Percentiles rank a stretch among this genome's conserved stretches.
phyloP scores from a whole-genome alignment of 2,113 vertebrate species.

The human (Homo sapiens) region DNA sequence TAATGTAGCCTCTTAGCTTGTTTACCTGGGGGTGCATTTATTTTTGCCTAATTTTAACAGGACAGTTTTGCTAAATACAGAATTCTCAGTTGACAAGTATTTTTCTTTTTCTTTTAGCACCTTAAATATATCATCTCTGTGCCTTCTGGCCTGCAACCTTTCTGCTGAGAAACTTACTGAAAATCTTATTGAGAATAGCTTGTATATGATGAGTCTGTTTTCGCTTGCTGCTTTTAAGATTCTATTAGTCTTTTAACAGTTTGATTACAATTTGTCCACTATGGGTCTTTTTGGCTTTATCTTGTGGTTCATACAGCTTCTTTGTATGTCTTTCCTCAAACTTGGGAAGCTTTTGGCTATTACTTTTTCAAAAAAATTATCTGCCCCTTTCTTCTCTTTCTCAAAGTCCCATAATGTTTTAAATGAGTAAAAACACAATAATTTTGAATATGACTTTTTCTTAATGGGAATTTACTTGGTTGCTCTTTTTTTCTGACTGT shows the following conservation, averaged over 20 bases:
- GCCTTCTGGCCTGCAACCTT: background rate
- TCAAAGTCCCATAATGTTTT: background rate
- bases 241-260: background rate
- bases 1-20: background rate
- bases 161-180: background rate
- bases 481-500: background rate
- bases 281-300: background rate
- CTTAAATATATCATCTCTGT: background rate
- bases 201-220: background rate
- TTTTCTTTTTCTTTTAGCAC: background rate
- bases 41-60: background rate
- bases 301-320: background rate
- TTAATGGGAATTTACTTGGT: background rate
- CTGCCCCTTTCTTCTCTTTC: background rate
- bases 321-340: background rate
- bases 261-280: background rate
- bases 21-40: background rate
- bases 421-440: background rate
- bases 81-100: background rate
- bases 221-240: background rate
- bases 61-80: background rate
- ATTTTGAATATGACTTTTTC: background rate
- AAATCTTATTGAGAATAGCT: background rate
- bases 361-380: background rate
- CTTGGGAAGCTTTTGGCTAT: background rate